A percentile compares a stretch with the other conserved stretches of the same genome.
These are phyloP conservation scores for Cryptus armator DNA, from an alignment of 2,888 invertebrate genomes.

Conservation along the genomic window DNA sequence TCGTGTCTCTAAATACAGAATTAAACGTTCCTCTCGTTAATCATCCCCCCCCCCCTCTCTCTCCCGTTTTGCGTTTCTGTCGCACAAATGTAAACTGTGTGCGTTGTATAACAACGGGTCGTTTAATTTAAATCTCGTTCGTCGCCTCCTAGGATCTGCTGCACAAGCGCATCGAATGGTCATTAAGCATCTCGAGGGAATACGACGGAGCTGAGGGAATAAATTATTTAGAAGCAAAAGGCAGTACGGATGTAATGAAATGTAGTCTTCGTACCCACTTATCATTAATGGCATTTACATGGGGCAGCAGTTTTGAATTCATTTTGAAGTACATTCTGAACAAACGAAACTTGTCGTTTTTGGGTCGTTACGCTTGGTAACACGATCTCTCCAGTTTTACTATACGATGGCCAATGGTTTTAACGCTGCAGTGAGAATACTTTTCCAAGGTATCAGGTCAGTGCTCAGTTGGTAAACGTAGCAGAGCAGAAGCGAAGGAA, in stretches of 20 bases:
- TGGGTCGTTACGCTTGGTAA: slow-evolving; percentile 12
- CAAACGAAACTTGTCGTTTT: too few species aligned
- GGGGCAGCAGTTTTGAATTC: background rate
- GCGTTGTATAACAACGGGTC: slow-evolving; percentile 1
- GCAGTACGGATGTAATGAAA: slow-evolving; percentile 22
- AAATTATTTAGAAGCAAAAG: slow-evolving; percentile 47
- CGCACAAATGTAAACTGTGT: slow-evolving; percentile 26
- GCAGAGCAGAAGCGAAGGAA: slow-evolving; percentile 27
- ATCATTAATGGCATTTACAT: background rate
- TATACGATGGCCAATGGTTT: background rate
- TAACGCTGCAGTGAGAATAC: background rate
- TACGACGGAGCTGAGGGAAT: slow-evolving; percentile 38
- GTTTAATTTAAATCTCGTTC: slow-evolving; percentile 59
- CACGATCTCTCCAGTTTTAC: slow-evolving; percentile 30
- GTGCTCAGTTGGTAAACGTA: background rate
- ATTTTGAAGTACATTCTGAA: background rate
- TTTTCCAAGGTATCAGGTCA: background rate
- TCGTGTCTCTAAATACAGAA: slow-evolving; percentile 54
- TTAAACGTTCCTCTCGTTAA: slow-evolving; percentile 57
- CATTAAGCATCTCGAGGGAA: slow-evolving; percentile 52
- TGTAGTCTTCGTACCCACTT: background rate
- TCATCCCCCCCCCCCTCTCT: slow-evolving; percentile 16
- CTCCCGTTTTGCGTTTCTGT: background rate
- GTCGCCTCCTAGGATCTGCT: slow-evolving; percentile 41
- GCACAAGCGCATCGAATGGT: slow-evolving; percentile 45